Base-by-base conservation (phyloP, 2,113 vertebrate species). In the Lycocorax pyrrhopterus region DNA sequence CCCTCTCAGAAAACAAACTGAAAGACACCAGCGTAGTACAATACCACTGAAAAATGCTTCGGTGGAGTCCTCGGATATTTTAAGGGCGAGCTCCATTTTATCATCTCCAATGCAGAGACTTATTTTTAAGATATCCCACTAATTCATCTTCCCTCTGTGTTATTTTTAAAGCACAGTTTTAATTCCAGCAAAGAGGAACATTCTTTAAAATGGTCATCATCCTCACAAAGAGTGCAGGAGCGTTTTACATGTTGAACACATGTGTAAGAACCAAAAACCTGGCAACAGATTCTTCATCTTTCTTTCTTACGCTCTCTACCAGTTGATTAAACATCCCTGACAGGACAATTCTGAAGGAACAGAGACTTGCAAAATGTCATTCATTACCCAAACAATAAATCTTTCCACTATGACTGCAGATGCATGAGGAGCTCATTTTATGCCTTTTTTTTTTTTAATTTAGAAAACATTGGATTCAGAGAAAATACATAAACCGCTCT, bases 111-210 rank as follows among this genome's bases (percentile, higher is more conserved):
- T 15, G 53, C 7, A 92, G 3, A 80, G 35, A 32, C 41, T 95
- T 75, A 66, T 78, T 87, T 95, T 90, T 53, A 90, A 92, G 72
- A 56, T 76, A 74, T 17, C 32, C 51, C 64, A 53, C 19, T 72
- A 92, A 92, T 68, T 78, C 52, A 39, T 92, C 85, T 88, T 73
- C 32, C 44, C 26, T 81, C 23, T 1, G 8, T 29, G 77, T 58
- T 93, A 84, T 96, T 97, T 97, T 89, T 86, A 95, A 96, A 73
- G 52, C 35, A 60, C 4, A 33, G 72, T 27, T 86, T 89, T 88
- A 88, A 89, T 67, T 90, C 39, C 20, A 0, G 68, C 56, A 68
- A 95, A 89, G 67, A 88, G 49, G 15, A 96, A 68, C 73, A 72
- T 90, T 94, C 88, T 95, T 95, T 89, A 64, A 72, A 93, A 84